These are phyloP conservation scores for Ceratina australensis DNA, from an alignment of 1,140 invertebrate genomes.

Conservation along the genomic window DNA sequence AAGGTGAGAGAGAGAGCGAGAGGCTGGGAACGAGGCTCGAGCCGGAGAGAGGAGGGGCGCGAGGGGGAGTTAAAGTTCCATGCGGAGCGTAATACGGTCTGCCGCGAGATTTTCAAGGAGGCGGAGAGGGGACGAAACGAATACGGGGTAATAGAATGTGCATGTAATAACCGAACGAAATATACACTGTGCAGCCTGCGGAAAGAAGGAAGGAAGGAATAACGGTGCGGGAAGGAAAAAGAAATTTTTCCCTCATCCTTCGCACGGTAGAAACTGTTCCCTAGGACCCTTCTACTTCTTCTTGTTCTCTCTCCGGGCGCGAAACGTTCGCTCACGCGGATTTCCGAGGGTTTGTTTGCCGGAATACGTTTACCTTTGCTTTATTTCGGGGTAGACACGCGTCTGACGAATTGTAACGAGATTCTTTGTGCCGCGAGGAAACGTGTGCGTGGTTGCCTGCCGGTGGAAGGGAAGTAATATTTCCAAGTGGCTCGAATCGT, in stretches of 20 bases:
- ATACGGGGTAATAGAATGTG: conserved; percentile 75
- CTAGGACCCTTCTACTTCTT: background rate
- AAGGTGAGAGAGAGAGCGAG: conserved; percentile 37
- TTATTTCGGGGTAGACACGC: conserved; percentile 31
- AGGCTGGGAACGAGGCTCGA: background rate
- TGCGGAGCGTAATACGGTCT: conserved; percentile 70
- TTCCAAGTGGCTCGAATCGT: background rate
- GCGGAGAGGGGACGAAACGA: conserved; percentile 55
- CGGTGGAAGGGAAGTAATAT: background rate
- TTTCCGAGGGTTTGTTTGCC: conserved; percentile 38
- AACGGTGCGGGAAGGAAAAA: conserved; percentile 14
- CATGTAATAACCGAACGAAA: conserved; percentile 75
- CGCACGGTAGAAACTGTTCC: background rate
- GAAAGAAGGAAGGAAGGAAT: conserved; percentile 39
- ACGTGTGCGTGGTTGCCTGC: background rate
- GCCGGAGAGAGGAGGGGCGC: conserved; percentile 36
- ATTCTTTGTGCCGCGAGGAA: conserved; percentile 27
- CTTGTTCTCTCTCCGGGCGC: background rate
- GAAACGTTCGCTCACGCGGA: conserved; percentile 13
- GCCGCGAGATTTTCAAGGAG: conserved; percentile 58
- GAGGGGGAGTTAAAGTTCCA: conserved; percentile 65
- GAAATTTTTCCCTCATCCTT: background rate
- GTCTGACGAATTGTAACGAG: conserved; percentile 43
- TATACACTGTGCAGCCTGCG: conserved; percentile 65
- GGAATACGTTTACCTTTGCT: conserved; percentile 27